A percentile compares a stretch with the other conserved stretches of the same genome.
phyloP scores from a whole-genome alignment of 2,113 vertebrate genomes.

The Galbula dea region DNA sequence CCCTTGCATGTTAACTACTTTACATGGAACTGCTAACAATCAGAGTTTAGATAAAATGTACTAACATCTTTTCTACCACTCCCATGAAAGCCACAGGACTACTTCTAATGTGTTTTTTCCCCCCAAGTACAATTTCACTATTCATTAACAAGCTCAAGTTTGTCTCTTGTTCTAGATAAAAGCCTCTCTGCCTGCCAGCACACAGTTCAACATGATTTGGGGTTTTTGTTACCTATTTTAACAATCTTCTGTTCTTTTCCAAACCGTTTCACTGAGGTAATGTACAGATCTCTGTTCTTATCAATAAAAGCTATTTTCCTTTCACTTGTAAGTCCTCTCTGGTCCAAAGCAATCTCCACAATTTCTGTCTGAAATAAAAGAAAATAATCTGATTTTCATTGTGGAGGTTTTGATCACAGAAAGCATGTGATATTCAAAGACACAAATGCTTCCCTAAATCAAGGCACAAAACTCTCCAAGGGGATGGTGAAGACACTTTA shows the following conservation, averaged over 20 bases:
- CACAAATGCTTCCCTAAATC: not conserved
- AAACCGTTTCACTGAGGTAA: conserved; percentile 86
- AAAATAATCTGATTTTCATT: not conserved
- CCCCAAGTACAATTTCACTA: not conserved
- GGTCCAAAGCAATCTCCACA: conserved; percentile 90
- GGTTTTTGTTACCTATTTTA: conserved; percentile 86
- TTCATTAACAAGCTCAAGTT: not conserved
- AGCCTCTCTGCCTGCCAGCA: not conserved
- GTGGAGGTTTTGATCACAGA: not conserved
- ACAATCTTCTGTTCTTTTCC: conserved; percentile 87
- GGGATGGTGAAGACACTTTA: not conserved
- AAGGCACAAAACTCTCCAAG: not conserved
- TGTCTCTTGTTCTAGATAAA: not conserved
- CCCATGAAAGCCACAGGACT: not conserved
- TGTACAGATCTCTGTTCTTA: conserved; percentile 93
- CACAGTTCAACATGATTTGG: not conserved
- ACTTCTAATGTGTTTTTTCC: not conserved
- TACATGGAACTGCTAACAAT: not conserved
- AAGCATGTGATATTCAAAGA: not conserved
- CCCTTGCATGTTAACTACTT: not conserved
- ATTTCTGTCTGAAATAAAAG: conserved; percentile 82
- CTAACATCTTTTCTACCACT: not conserved
- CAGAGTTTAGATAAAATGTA: not conserved
- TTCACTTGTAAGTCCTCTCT: conserved; percentile 85
- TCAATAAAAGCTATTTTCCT: conserved; percentile 94